A percentile compares a stretch with the other conserved stretches of the same genome.
Evolutionary conservation across 2,888 invertebrate genomes (phyloP).

Genomic region (Gnatocerus cornutus): DNA sequence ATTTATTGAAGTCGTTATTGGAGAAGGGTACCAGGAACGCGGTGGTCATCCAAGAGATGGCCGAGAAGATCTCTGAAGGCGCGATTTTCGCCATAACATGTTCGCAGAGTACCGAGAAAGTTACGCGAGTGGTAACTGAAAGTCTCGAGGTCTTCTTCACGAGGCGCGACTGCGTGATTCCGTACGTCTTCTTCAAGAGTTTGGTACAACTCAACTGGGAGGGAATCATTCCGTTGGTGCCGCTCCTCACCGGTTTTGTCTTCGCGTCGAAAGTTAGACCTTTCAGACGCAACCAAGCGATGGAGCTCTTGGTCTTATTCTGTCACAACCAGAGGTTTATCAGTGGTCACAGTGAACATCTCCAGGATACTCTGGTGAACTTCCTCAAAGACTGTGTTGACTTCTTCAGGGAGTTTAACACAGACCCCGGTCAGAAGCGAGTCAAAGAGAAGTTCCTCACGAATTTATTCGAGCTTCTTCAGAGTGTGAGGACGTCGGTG

Average conservation of each 20-base stretch:
- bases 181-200: conserved; percentile 79
- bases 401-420: conserved; percentile 67
- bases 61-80: conserved; percentile 77
- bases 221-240: conserved; percentile 76
- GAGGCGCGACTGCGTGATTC: conserved; percentile 78
- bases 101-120: conserved; percentile 72
- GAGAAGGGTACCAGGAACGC: conserved; percentile 79
- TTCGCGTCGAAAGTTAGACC: conserved; percentile 77
- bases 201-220: conserved; percentile 79
- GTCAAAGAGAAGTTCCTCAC: conserved; percentile 76
- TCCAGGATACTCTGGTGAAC: conserved; percentile 69
- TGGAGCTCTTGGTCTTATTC: conserved; percentile 79
- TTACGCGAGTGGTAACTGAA: conserved; percentile 73
- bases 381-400: conserved; percentile 71
- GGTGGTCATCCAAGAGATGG: conserved; percentile 79
- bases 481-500: conserved; percentile 71
- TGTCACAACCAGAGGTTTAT: conserved; percentile 76
- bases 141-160: conserved; percentile 76
- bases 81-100: conserved; percentile 79
- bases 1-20: conserved; percentile 75
- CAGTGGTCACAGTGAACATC: conserved; percentile 63
- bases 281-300: conserved; percentile 79
- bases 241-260: conserved; percentile 75
- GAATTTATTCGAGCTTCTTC: conserved; percentile 74
- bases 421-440: conserved; percentile 67